Percentiles rank a stretch among this genome's conserved stretches.
Conservation (phyloP, 2,888 invertebrate genomes). For the Rhodophaea formosa region DNA sequence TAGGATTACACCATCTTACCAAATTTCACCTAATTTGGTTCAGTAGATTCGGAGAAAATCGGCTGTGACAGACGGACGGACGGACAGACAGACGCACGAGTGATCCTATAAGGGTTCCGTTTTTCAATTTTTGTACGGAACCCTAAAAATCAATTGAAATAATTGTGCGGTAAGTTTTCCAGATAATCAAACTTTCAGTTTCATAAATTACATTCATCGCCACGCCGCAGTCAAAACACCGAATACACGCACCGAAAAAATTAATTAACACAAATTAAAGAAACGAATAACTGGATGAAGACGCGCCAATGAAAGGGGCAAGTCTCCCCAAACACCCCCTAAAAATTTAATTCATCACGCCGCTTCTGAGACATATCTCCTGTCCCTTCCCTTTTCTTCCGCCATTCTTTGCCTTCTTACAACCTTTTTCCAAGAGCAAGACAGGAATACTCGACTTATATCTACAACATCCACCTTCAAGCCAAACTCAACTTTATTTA, state of each 20-base stretch:
- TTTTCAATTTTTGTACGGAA: too few relatives aligned
- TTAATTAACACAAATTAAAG: conserved; percentile 74
- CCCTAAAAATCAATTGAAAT: too few relatives aligned
- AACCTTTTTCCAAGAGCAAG: conserved; percentile 73
- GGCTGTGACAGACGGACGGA: too few relatives aligned
- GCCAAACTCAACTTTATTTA: conserved; percentile 31
- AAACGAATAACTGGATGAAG: conserved; percentile 69
- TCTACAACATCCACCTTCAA: conserved; percentile 34
- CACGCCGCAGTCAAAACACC: conserved; percentile 26
- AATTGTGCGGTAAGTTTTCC: too few relatives aligned
- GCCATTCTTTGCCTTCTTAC: conserved; percentile 80
- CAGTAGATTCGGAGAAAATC: too few relatives aligned
- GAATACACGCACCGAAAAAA: conserved; percentile 38
- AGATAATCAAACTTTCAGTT: neutral
- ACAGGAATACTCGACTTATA: conserved; percentile 49
- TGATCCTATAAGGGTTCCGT: too few relatives aligned
- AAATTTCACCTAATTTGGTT: too few relatives aligned
- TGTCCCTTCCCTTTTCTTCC: conserved; percentile 76
- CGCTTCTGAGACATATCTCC: conserved; percentile 75
- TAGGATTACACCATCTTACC: too few relatives aligned
- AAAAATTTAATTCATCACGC: conserved; percentile 81
- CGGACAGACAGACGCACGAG: too few relatives aligned
- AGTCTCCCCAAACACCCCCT: conserved; percentile 67
- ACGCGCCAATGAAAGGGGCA: conserved; percentile 72
- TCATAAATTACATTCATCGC: conserved; percentile 23